Evolutionary conservation across 2,113 vertebrate species (phyloP).

Genomic region (Diadophis punctatus): DNA sequence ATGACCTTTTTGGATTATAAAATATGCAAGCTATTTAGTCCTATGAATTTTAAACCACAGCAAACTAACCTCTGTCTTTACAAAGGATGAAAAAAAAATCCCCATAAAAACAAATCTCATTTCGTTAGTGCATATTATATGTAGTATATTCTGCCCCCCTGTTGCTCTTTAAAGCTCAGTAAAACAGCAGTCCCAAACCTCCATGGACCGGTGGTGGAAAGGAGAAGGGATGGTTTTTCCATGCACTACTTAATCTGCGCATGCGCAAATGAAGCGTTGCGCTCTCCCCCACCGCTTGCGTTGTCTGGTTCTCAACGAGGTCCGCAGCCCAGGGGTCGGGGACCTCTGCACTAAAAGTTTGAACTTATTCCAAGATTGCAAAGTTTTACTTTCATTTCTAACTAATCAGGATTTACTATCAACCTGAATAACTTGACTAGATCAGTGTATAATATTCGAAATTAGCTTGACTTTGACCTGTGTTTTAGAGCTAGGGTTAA

Average conservation of each 20-base stretch:
- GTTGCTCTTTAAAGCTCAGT: neutral
- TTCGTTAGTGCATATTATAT: neutral
- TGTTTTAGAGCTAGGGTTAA: neutral
- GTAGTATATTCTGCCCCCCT: neutral
- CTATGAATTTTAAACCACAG: neutral
- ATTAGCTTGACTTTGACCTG: neutral
- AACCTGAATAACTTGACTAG: neutral
- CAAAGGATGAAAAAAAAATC: neutral
- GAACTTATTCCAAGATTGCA: neutral
- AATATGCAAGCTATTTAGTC: neutral
- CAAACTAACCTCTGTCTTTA: neutral
- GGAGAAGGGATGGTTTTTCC: neutral
- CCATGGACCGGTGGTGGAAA: neutral
- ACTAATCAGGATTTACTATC: neutral
- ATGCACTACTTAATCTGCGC: neutral
- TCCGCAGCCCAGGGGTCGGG: neutral
- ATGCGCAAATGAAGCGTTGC: neutral
- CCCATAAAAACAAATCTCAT: neutral
- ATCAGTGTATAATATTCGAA: neutral
- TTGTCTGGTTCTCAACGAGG: neutral
- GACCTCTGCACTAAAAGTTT: neutral
- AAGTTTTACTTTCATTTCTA: neutral
- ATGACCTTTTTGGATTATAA: neutral
- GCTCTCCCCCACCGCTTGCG: accelerated
- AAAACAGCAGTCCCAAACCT: neutral